Conservation (phyloP, 92 coral and sea anemone genomes). For the Heteractis magnifica region DNA sequence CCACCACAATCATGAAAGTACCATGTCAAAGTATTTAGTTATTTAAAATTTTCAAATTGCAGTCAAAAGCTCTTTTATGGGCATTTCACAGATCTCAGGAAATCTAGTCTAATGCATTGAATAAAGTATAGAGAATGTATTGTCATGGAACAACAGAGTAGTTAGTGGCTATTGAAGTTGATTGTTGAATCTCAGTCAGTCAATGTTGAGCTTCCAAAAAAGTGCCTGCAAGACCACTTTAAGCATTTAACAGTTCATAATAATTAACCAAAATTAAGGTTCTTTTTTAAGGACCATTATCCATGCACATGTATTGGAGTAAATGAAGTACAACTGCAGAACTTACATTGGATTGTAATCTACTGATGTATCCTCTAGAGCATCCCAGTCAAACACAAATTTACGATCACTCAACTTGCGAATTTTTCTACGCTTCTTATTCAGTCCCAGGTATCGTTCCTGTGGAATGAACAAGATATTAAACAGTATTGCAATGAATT, state of each 20-base stretch:
- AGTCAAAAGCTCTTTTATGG: too few relatives aligned
- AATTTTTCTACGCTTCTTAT: conserved; percentile 80
- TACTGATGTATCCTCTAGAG: conserved; percentile 90
- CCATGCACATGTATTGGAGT: background rate
- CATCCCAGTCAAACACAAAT: conserved; percentile 99
- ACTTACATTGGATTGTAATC: conserved; percentile 98
- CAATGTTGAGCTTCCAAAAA: too few relatives aligned
- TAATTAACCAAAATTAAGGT: background rate
- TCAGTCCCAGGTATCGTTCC: conserved; percentile 90
- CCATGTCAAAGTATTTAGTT: too few relatives aligned
- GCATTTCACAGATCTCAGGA: too few relatives aligned
- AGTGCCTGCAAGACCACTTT: too few relatives aligned
- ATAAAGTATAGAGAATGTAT: too few relatives aligned
- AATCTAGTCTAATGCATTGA: too few relatives aligned
- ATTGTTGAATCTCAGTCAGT: too few relatives aligned
- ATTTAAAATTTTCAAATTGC: too few relatives aligned
- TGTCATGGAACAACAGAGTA: too few relatives aligned
- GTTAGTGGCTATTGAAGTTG: too few relatives aligned
- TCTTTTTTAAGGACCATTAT: background rate
- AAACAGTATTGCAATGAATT: background rate
- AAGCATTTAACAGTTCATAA: background rate
- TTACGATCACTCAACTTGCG: conserved; percentile 94
- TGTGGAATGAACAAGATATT: conserved; percentile 10
- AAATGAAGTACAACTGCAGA: background rate
- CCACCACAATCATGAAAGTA: too few relatives aligned